Base-by-base conservation (phyloP, 2,113 vertebrate genomes). In the Aleadryas rufinucha region DNA sequence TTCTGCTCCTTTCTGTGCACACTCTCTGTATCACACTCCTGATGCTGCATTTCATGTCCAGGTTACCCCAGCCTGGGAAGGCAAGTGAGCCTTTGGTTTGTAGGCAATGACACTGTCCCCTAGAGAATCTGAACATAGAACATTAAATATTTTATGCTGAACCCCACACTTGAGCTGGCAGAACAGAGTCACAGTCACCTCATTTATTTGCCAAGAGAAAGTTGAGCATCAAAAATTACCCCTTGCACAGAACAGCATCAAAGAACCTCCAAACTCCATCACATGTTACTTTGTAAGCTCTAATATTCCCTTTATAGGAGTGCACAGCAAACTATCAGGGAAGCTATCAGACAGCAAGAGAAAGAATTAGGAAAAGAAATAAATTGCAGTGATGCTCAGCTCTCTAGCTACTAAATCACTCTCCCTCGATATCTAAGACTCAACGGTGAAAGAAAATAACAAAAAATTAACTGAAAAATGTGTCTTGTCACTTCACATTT, bases 401-500 rank as follows among this genome's bases (percentile, higher is more conserved):
- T 57, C 57, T 41, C n/a, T 37, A 61, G 60, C n/a, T 44, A 60
- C 41, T 33, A 31, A 41, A 69, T 42, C 71, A 19, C 14, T 42
- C 45, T 42, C 47, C 33, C 39, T 60, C 41, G 19, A 50, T n/a
- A 66, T 7, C 39, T 21, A 18, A 71, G 59, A 71, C 59, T 76
- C 57, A 44, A 0, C 0, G 0, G 50, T 1, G 0, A 79, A 95
- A 84, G 59, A 54, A 92, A 81, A 75, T 7, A 64, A 42, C 15
- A 72, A 87, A 83, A 70, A 59, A 66, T 54, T 56, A 41, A 41
- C 63, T 56, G 45, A 84, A 89, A 92, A 89, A 61, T 21, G 26
- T 13, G 5, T 19, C 50, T 78, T 87, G 61, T 70, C 75, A 80
- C 64, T 80, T 54, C 14, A 13, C 23, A 59, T 49, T 77, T 59